Evolutionary conservation across 1,140 invertebrate genomes (phyloP).

Genomic region (Andrena cerasifolii): DNA sequence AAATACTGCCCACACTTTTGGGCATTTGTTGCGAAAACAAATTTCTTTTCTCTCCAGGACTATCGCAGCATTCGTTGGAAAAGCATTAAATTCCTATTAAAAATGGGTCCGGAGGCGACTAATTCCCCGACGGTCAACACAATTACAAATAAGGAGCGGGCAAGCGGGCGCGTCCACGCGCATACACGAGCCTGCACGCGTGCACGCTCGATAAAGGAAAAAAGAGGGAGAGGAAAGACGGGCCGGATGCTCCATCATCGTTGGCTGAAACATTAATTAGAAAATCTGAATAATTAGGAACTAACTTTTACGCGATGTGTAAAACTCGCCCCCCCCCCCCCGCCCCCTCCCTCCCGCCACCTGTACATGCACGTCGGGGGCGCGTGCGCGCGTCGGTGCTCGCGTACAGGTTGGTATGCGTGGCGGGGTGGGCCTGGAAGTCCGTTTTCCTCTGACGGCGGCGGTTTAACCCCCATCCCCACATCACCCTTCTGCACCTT

Average conservation of each 20-base stretch:
- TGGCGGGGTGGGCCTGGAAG: slow-evolving; percentile 20
- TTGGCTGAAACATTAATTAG: slow-evolving; percentile 80
- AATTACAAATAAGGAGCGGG: slow-evolving; percentile 50
- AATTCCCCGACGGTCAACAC: slow-evolving; percentile 17
- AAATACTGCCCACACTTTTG: too few relatives aligned
- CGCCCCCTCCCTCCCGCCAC: background rate
- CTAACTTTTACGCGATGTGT: slow-evolving; percentile 76
- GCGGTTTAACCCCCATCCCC: slow-evolving; percentile 8
- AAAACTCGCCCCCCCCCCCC: slow-evolving; percentile 55
- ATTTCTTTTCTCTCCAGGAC: too few relatives aligned
- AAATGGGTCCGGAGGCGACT: background rate
- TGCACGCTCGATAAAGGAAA: slow-evolving; percentile 65
- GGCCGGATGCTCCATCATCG: slow-evolving; percentile 75
- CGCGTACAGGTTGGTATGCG: slow-evolving; percentile 41
- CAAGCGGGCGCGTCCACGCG: background rate
- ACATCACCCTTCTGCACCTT: slow-evolving; percentile 37
- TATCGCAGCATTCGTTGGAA: background rate
- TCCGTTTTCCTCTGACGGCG: slow-evolving; percentile 47
- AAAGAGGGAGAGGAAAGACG: slow-evolving; percentile 72
- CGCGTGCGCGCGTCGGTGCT: slow-evolving; percentile 30
- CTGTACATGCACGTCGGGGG: slow-evolving; percentile 10
- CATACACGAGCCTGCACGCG: slow-evolving; percentile 20
- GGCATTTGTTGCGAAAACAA: too few relatives aligned
- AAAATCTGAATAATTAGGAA: slow-evolving; percentile 82
- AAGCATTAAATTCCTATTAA: background rate